phyloP scores from a whole-genome alignment of 1,140 invertebrate genomes.

The Temnothorax curvispinosus region DNA sequence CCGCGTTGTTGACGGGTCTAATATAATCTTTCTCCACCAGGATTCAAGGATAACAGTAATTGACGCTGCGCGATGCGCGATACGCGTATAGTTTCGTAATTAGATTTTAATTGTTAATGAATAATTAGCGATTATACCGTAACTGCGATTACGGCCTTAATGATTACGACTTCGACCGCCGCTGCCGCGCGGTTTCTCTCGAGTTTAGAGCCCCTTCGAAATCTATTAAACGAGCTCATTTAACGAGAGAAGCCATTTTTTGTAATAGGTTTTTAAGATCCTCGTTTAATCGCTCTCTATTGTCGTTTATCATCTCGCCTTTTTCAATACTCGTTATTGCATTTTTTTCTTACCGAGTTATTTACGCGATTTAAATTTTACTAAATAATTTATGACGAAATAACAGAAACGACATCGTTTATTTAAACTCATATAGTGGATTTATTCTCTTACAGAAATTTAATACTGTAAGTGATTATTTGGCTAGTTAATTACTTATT shows the following conservation, averaged over 20 bases:
- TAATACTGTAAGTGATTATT: too few relatives aligned
- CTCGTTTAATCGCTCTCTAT: neutral
- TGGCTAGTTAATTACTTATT: too few relatives aligned
- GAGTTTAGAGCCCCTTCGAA: neutral
- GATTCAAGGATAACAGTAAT: slow-evolving; percentile 45
- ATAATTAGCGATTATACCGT: slow-evolving; percentile 49
- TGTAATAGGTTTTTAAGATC: neutral
- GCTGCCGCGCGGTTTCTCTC: neutral
- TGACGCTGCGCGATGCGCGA: neutral
- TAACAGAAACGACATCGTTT: neutral
- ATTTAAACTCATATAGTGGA: neutral
- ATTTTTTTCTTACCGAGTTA: neutral
- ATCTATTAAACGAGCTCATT: neutral
- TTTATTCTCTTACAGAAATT: too few relatives aligned
- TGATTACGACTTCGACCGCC: slow-evolving; percentile 29
- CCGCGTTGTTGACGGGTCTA: neutral
- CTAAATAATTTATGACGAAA: neutral
- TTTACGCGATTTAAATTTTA: neutral
- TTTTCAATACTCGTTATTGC: neutral
- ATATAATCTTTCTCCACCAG: neutral
- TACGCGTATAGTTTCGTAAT: slow-evolving; percentile 35
- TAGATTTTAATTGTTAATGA: slow-evolving; percentile 47
- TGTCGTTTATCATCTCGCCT: neutral
- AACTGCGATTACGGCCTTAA: slow-evolving; percentile 21
- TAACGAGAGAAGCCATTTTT: neutral